Evolutionary conservation across 2,888 invertebrate genomes (phyloP), one percentile per base, ranked within the genome.

Genomic region (Leptarthrus brevirostris): DNA sequence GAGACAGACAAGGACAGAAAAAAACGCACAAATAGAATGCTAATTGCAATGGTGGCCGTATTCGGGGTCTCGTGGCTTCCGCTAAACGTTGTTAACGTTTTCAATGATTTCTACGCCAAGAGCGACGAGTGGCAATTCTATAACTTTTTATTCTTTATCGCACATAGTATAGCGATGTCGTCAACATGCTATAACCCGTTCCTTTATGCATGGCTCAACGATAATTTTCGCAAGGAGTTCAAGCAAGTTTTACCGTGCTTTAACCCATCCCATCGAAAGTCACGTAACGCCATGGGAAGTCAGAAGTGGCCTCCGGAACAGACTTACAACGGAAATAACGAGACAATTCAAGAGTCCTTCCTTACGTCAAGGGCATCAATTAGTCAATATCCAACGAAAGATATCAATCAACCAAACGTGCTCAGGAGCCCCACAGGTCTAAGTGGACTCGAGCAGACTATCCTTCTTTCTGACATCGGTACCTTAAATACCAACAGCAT

Each of bases 151-250:
- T 99, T 97, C 83, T 95, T 98, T 85, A 87, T 93, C 74, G 92
- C 93, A 1, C 97, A 97, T 83, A 91, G 95, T 24, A 89, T 96
- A 76, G 97, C 97, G 22, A 97, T 97, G 95, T 95, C 95, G 73
- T 96, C 96, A 61, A 96, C 96, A 0, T 96, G 97, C 83, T 98
- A 97, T 87, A 98, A 98, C 84, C 97, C 97, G 0, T 95, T 98
- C 82, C 89, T 98, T 49, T 98, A 98, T 84, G 97, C 97, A 20
- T 98, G 97, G 96, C 91, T 98, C 87, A 98, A 98, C 85, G 97
- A 97, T 77, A 85, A 85, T 76, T 97, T 97, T 82, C 90, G 96
- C 64, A 96, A 96, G 83, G 96, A 97, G 83, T 96, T 97, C 83
- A 94, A 93, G 81, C 90, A 91, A 83, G 89, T 93, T 74, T 86